Conservation (phyloP, 2,888 invertebrate genomes). For the Andrena bicolor region DNA sequence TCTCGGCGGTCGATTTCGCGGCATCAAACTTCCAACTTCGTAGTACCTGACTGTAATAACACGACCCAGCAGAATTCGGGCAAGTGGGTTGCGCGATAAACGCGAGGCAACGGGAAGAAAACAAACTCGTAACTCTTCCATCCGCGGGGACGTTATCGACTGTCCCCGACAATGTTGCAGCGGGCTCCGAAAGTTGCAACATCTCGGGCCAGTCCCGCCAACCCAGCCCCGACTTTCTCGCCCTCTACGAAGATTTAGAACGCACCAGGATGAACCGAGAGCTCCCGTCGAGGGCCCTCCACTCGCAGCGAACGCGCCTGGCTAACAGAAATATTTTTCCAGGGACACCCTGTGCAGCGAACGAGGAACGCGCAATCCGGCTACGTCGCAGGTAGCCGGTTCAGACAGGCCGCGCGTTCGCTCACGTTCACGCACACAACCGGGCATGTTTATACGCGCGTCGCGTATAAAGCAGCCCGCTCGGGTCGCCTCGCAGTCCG, state of each 20-base stretch:
- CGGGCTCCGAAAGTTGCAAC: neutral
- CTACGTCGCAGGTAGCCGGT: constrained; percentile 32
- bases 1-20: constrained; percentile 31
- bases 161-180: constrained; percentile 27
- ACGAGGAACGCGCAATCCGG: constrained; percentile 51
- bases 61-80: constrained; percentile 32
- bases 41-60: constrained; percentile 50
- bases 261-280: too few species aligned
- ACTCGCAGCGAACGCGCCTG: too few species aligned
- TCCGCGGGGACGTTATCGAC: constrained; percentile 32
- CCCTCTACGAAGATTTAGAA: neutral
- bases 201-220: constrained; percentile 14
- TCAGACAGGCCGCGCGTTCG: constrained; percentile 42
- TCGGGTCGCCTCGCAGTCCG: constrained; percentile 74
- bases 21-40: constrained; percentile 1
- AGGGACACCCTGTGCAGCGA: constrained; percentile 5
- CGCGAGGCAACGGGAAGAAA: constrained; percentile 27
- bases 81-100: constrained; percentile 52
- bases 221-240: too few species aligned
- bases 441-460: constrained; percentile 66
- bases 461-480: constrained; percentile 75
- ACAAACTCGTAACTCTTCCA: constrained; percentile 52
- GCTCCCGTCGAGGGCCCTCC: neutral
- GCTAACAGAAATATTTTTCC: constrained; percentile 26
- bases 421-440: constrained; percentile 43